A percentile compares a stretch with the other conserved stretches of the same genome.
Evolutionary conservation across 2,888 invertebrate genomes (phyloP).

Genomic region (Graphium colonna): DNA sequence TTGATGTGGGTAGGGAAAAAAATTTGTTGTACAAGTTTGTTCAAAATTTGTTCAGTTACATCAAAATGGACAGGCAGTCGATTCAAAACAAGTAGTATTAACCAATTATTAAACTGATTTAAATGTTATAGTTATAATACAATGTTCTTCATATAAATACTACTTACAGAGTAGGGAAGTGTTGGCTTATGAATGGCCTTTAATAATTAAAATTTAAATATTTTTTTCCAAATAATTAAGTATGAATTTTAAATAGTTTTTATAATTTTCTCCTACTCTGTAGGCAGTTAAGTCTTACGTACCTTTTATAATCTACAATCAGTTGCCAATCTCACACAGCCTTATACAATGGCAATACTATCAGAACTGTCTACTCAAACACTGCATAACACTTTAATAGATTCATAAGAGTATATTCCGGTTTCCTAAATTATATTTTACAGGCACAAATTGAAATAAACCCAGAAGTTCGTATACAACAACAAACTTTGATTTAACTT

Average conservation of each 20-base stretch:
- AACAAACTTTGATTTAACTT: constrained; percentile 1
- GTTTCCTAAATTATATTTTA: not conserved
- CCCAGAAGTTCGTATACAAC: constrained; percentile 2
- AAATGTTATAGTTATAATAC: not conserved
- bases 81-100: not conserved
- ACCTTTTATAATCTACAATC: not conserved
- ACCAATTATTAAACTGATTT: not conserved
- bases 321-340: constrained; percentile 10
- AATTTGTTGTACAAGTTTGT: no score
- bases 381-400: not conserved
- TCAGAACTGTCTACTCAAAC: not conserved
- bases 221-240: no score
- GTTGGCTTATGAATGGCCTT: not conserved
- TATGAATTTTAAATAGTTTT: no score
- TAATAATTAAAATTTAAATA: no score
- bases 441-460: constrained; percentile 1
- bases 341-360: constrained; percentile 15
- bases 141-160: not conserved
- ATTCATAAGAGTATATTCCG: constrained; percentile 5
- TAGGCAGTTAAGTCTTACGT: not conserved
- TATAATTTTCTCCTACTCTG: not conserved
- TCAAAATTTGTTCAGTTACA: not conserved
- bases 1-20: no score
- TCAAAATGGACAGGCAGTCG: not conserved
- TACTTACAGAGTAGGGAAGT: not conserved